Evolutionary conservation across 2,888 invertebrate genomes (phyloP).

Genomic region (Oxytorus armatus): DNA sequence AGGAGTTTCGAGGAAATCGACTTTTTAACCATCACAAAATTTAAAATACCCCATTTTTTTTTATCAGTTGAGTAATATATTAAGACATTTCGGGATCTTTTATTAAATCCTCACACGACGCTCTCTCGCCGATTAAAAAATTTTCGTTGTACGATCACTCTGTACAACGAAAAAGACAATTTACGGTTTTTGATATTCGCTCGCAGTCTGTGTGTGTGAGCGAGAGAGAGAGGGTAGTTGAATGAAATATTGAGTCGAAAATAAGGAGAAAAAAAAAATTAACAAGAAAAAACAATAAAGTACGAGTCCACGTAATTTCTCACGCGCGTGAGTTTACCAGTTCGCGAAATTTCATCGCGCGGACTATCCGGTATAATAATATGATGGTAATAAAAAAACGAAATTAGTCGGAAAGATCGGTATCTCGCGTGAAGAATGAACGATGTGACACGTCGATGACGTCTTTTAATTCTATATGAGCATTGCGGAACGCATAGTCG

Average conservation of each 20-base stretch:
- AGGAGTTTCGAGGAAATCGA: constrained; percentile 55
- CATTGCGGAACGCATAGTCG: constrained; percentile 75
- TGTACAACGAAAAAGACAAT: no score
- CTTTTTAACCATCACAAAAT: constrained; percentile 27
- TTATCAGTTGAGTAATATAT: constrained; percentile 16
- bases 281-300: neutral
- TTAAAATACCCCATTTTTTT: constrained; percentile 28
- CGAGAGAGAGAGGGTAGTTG: neutral
- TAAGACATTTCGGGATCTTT: neutral
- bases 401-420: constrained; percentile 61
- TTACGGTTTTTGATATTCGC: no score
- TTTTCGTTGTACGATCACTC: no score
- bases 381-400: constrained; percentile 40
- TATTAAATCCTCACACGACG: neutral
- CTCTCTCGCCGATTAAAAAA: neutral
- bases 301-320: constrained; percentile 34
- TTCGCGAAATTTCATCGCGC: constrained; percentile 31
- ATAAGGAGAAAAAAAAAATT: neutral
- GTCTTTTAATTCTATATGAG: constrained; percentile 63
- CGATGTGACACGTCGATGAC: constrained; percentile 74
- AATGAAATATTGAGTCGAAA: neutral
- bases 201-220: no score
- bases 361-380: constrained; percentile 19
- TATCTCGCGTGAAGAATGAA: constrained; percentile 40
- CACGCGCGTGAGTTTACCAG: constrained; percentile 49